Evolutionary conservation across 2,797 vertebrate genomes (phyloP).

Genomic region (Hippoglossus hippoglossus): DNA sequence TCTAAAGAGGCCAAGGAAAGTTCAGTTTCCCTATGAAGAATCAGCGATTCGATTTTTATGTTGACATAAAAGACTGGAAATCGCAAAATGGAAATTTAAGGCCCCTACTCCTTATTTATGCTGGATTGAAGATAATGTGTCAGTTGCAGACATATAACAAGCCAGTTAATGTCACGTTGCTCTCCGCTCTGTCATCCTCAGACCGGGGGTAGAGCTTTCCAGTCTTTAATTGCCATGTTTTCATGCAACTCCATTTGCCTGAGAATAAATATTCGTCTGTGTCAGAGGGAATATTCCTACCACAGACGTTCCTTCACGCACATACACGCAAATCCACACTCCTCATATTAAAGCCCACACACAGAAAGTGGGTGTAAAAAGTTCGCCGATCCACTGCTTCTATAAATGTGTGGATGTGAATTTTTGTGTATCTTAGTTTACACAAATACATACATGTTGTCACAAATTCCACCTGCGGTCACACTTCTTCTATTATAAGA

Average conservation of each 20-base stretch:
- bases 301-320: conserved; percentile 16
- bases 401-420: not conserved
- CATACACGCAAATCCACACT: not conserved
- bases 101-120: not conserved
- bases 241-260: conserved; percentile 9
- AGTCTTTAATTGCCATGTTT: conserved; percentile 20
- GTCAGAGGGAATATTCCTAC: conserved; percentile 34
- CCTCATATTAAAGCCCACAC: too few species aligned
- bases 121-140: not conserved
- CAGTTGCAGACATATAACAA: not conserved
- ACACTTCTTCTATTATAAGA: not conserved
- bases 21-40: conserved; percentile 10
- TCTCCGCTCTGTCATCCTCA: conserved; percentile 14
- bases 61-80: not conserved
- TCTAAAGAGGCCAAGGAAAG: not conserved
- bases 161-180: not conserved
- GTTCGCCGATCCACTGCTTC: not conserved
- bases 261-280: conserved; percentile 25
- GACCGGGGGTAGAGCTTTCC: conserved; percentile 10
- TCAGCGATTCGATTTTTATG: not conserved
- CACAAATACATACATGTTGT: not conserved
- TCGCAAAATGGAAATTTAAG: not conserved
- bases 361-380: too few species aligned
- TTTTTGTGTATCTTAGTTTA: not conserved
- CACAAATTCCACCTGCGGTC: not conserved